Evolutionary conservation across 2,797 vertebrate genomes (phyloP).

Genomic region (Sardinella longiceps): DNA sequence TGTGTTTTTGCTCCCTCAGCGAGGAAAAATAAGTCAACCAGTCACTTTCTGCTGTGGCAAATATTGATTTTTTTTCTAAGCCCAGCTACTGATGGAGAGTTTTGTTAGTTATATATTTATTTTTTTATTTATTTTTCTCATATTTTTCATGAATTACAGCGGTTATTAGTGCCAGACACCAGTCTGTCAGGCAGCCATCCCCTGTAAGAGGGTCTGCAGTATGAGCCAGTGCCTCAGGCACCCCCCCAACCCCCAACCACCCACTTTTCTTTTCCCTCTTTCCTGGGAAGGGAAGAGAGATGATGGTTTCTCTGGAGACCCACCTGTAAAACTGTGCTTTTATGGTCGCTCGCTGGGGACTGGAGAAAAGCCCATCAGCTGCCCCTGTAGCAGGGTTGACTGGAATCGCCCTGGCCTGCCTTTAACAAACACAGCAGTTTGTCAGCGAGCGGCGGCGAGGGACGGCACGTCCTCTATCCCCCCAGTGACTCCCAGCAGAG

Average conservation of each 20-base stretch:
- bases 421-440: background rate
- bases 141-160: background rate
- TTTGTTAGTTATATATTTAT: background rate
- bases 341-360: background rate
- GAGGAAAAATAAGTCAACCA: constrained; percentile 21
- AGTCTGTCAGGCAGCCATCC: background rate
- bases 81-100: constrained; percentile 19
- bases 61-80: constrained; percentile 32
- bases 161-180: background rate
- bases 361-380: background rate
- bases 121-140: background rate
- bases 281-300: background rate
- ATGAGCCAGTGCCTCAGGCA: background rate
- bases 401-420: background rate
- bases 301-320: background rate
- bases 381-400: background rate
- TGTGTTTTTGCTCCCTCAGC: constrained; percentile 16
- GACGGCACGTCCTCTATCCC: background rate
- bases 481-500: background rate
- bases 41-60: constrained; percentile 28
- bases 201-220: background rate
- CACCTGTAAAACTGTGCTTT: constrained; percentile 8
- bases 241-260: background rate
- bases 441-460: background rate
- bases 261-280: background rate